Evolutionary conservation across 1,140 invertebrate species (phyloP).

Genomic region (Nymphalis io): DNA sequence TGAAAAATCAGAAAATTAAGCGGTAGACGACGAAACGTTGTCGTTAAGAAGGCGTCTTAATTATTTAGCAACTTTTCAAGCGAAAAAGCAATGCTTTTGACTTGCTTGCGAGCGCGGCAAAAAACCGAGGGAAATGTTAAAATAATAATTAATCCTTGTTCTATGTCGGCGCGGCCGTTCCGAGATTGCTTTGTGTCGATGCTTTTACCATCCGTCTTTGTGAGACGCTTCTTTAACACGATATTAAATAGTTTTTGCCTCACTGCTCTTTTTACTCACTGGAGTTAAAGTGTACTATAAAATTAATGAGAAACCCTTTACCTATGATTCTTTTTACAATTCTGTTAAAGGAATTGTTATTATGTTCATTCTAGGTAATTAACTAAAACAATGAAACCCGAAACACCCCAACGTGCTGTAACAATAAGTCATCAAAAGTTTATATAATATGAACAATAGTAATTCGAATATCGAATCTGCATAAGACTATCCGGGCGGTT

Average conservation of each 20-base stretch:
- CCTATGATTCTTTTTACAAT: neutral
- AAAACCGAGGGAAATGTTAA: conserved; percentile 75
- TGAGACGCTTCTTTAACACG: conserved; percentile 60
- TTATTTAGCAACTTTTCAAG: conserved; percentile 78
- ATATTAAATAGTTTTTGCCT: conserved; percentile 78
- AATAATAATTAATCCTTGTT: conserved; percentile 79
- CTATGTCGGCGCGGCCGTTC: conserved; percentile 50
- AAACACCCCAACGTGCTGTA: neutral
- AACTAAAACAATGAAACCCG: neutral
- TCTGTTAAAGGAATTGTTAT: neutral
- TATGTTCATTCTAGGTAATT: neutral
- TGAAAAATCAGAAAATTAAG: conserved; percentile 63
- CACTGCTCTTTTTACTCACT: conserved; percentile 57
- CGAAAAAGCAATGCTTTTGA: conserved; percentile 74
- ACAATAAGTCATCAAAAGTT: conserved; percentile 26
- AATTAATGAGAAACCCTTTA: neutral
- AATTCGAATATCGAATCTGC: conserved; percentile 47
- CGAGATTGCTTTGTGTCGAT: conserved; percentile 64
- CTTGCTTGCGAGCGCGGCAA: conserved; percentile 65
- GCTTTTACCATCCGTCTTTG: conserved; percentile 70
- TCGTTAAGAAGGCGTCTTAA: conserved; percentile 73
- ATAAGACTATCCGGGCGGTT: conserved; percentile 56
- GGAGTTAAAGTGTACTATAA: conserved; percentile 41
- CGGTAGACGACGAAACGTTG: conserved; percentile 62
- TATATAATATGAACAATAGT: conserved; percentile 9